A percentile compares a stretch with the other conserved stretches of the same genome.
phyloP scores from a whole-genome alignment of 2,888 invertebrate genomes.

The Diploptera punctata region DNA sequence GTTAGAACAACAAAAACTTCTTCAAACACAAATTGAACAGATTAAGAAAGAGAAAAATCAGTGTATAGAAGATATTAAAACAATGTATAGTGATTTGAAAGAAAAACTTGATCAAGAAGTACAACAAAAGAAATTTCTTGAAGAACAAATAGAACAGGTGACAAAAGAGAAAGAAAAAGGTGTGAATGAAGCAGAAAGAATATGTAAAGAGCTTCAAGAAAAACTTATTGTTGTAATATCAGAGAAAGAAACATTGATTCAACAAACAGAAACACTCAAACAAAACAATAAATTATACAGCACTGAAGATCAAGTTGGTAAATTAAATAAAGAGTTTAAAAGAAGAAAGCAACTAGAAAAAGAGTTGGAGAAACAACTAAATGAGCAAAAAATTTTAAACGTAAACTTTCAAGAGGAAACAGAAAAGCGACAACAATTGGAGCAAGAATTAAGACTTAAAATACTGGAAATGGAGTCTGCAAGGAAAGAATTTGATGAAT shows the following conservation, averaged over 20 bases:
- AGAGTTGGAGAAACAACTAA: not conserved
- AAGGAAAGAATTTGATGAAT: not conserved
- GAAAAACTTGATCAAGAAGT: not conserved
- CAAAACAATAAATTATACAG: too few relatives aligned
- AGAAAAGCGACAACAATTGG: not conserved
- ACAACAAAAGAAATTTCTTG: not conserved
- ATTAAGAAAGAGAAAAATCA: too few relatives aligned
- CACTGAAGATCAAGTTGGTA: not conserved
- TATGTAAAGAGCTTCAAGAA: too few relatives aligned
- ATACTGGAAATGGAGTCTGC: not conserved
- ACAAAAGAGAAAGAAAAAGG: not conserved
- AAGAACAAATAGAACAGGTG: not conserved
- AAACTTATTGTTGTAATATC: too few relatives aligned
- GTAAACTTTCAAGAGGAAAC: not conserved
- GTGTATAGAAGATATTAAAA: too few relatives aligned
- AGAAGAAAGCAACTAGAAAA: not conserved
- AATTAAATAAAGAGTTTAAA: not conserved
- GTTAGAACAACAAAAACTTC: too few relatives aligned
- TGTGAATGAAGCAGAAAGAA: too few relatives aligned
- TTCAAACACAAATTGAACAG: too few relatives aligned
- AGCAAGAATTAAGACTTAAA: not conserved
- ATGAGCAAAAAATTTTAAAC: not conserved
- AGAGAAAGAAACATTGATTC: too few relatives aligned
- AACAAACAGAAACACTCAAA: too few relatives aligned
- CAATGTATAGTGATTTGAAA: too few relatives aligned